Percentiles rank a stretch among this genome's conserved stretches.
These are phyloP conservation scores for Petrolisthes cinctipes DNA, from an alignment of 2,888 invertebrate genomes.

Conservation along the genomic window DNA sequence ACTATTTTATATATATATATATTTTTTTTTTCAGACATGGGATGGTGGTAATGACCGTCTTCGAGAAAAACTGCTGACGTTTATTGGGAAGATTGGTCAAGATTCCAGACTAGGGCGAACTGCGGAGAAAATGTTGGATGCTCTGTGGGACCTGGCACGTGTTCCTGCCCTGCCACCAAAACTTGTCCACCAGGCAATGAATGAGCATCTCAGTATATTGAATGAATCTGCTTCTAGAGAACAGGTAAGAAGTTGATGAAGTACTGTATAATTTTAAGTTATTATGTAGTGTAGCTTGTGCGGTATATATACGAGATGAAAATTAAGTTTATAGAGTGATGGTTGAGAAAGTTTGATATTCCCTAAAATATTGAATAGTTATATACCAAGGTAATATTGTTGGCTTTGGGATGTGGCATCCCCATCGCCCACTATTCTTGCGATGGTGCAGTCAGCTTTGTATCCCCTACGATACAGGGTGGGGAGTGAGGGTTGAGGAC, in stretches of 20 bases:
- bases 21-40: conserved; percentile 49
- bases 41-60: conserved; percentile 69
- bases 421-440: too few relatives aligned
- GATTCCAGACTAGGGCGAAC: conserved; percentile 71
- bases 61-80: conserved; percentile 70
- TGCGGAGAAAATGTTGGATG: conserved; percentile 71
- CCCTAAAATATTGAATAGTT: not conserved
- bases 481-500: too few relatives aligned
- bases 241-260: conserved; percentile 66
- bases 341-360: not conserved
- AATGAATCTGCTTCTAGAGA: conserved; percentile 71
- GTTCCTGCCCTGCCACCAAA: conserved; percentile 70
- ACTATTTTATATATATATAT: not conserved
- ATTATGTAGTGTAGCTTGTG: not conserved
- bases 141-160: conserved; percentile 72
- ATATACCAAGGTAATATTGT: too few relatives aligned
- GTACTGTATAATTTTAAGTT: conserved; percentile 8
- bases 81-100: conserved; percentile 72
- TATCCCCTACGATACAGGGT: too few relatives aligned
- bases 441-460: too few relatives aligned
- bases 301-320: not conserved
- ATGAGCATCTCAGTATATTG: conserved; percentile 71
- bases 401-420: too few relatives aligned
- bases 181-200: conserved; percentile 71
- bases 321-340: not conserved